A percentile compares a stretch with the other conserved stretches of the same genome.
These are phyloP conservation scores for Dorcus parallelipipedus DNA, from an alignment of 2,888 invertebrate genomes.

Conservation along the genomic window DNA sequence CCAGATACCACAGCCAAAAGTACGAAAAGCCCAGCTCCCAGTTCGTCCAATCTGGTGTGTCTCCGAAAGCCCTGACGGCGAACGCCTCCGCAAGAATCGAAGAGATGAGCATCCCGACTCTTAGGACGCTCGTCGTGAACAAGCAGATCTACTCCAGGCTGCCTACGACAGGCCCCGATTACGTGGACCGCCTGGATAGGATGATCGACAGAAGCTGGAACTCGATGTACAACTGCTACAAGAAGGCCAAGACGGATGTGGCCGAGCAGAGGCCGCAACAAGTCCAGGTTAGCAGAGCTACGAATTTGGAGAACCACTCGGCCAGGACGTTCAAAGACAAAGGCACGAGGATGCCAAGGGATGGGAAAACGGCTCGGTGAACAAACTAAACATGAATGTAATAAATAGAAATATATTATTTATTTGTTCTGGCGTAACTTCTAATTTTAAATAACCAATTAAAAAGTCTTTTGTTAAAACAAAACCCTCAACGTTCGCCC, in stretches of 20 bases:
- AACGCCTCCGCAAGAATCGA: conserved; percentile 11
- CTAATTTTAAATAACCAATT: too few relatives aligned
- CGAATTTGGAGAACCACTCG: too few relatives aligned
- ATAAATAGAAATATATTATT: too few relatives aligned
- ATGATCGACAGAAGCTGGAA: conserved; percentile 19
- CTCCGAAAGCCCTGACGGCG: conserved; percentile 14
- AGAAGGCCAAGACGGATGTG: conserved; percentile 9
- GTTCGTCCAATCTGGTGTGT: conserved; percentile 11
- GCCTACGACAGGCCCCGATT: conserved; percentile 1
- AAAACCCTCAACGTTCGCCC: too few relatives aligned
- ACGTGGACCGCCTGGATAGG: conserved; percentile 18
- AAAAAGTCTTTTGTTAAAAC: too few relatives aligned
- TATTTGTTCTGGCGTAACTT: too few relatives aligned
- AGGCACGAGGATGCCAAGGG: too few relatives aligned
- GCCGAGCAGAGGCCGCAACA: too few relatives aligned
- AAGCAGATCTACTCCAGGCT: neutral
- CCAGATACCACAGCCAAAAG: conserved; percentile 18
- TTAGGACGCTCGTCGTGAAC: neutral
- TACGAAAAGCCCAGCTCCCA: conserved; percentile 5
- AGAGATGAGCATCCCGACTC: conserved; percentile 17
- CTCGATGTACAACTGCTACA: conserved; percentile 24
- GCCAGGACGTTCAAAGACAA: too few relatives aligned
- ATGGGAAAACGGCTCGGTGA: too few relatives aligned
- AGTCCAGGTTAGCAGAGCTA: too few relatives aligned
- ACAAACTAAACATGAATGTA: too few relatives aligned